A percentile compares a stretch with the other conserved stretches of the same genome.
Evolutionary conservation across 2,113 vertebrate genomes (phyloP).

Genomic region (Atlantisia rogersi): DNA sequence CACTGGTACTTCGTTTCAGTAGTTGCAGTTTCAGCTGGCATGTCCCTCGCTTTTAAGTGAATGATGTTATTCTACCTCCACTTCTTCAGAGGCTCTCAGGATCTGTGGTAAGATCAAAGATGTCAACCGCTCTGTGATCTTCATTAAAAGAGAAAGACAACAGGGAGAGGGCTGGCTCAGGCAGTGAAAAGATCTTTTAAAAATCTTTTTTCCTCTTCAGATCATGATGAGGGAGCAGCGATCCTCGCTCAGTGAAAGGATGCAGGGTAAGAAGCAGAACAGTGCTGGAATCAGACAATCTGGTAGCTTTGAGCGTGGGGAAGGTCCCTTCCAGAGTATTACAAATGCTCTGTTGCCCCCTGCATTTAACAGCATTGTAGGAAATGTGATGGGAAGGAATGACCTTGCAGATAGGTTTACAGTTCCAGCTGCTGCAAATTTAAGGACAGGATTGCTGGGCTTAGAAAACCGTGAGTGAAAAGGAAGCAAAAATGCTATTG

Average conservation of each 20-base stretch:
- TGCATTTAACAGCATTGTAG: neutral
- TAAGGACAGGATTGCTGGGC: neutral
- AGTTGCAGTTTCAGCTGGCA: neutral
- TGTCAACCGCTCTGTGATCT: neutral
- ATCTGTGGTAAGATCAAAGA: slow-evolving; percentile 32
- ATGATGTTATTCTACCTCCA: neutral
- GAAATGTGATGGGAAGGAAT: neutral
- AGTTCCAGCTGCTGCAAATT: neutral
- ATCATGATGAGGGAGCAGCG: neutral
- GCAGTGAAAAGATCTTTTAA: neutral
- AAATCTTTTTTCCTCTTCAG: neutral
- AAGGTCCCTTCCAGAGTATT: neutral
- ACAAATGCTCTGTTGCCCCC: neutral
- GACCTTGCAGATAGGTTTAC: neutral
- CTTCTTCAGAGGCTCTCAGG: neutral
- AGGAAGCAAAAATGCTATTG: neutral
- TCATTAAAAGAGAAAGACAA: slow-evolving; percentile 6
- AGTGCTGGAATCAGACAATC: neutral
- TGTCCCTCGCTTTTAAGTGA: neutral
- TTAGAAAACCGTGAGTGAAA: neutral
- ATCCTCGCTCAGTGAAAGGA: neutral
- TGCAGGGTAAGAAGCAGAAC: neutral
- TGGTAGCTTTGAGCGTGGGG: neutral
- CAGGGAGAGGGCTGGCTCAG: neutral
- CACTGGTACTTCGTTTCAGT: slow-evolving; percentile 6